Base-by-base conservation (phyloP, 2,113 vertebrate species). In the Zeus faber region DNA sequence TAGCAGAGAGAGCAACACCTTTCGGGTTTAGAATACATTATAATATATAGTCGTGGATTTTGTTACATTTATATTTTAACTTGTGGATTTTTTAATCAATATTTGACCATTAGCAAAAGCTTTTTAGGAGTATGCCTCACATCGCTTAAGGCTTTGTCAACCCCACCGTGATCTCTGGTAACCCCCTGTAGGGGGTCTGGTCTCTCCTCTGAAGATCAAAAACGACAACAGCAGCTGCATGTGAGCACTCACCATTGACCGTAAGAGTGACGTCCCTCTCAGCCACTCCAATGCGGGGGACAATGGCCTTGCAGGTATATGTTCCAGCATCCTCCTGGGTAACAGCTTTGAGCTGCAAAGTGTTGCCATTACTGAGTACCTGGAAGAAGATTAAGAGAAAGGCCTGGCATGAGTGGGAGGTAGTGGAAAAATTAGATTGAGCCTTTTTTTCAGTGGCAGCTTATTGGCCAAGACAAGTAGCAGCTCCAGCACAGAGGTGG, bases 311-410 rank as follows among this genome's bases (percentile, higher is more conserved):
- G 82, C 94, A 96, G 53, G 89, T 86, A 33, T 95, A 96, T 3
- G 84, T 85, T 9, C 94, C 94, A 0, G 92, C 85, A 16, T 96
- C 94, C 54, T 93, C 91, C 4, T 89, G 90, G 4, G 85, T 89
- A 62, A 93, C 93, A 0, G 89, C 85, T 48, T 83, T 92, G 46
- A 96, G 85, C 25, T 89, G 91, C 58, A 96, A 69, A 1, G 88
- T 91, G 80, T 93, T 90, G 20, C 93, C 85, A 2, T 92, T 94
- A 62, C 92, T 92, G 65, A 96, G 89, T 24, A 96, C 92, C 94
- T 96, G 80, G 17, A 29, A 58, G 67, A 40, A 63, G 54, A 74
- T 64, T 49, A 45, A 68, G 45, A 39, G 39, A 67, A 47, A 69
- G 51, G 65, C 60, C 65, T 58, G 6, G 41, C 11, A 40, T 4